Conservation (phyloP, 2,113 vertebrate species). For the Hypanus sabinus region DNA sequence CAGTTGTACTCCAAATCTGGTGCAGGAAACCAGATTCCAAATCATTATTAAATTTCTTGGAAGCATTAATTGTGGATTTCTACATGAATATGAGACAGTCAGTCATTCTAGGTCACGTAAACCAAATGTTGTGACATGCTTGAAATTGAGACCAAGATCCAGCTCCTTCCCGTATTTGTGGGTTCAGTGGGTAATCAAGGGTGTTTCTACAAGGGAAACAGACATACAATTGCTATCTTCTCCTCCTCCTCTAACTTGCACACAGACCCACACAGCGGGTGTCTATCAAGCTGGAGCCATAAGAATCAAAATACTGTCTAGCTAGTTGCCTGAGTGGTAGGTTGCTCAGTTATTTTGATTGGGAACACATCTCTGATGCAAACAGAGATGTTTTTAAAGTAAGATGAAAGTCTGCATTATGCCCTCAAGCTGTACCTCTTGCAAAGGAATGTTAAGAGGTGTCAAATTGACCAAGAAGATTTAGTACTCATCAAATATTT, state of each 20-base stretch:
- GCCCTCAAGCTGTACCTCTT: not conserved
- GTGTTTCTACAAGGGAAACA: not conserved
- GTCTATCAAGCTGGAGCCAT: not conserved
- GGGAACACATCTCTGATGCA: not conserved
- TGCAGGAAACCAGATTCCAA: not conserved
- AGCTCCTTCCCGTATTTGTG: too few species aligned
- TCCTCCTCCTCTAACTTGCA: not conserved
- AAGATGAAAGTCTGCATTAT: not conserved
- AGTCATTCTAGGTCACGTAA: too few species aligned
- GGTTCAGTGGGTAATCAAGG: too few species aligned
- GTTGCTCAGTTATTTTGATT: constrained; percentile 9
- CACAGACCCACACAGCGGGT: not conserved
- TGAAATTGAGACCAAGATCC: too few species aligned
- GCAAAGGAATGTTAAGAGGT: constrained; percentile 23
- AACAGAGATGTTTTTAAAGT: not conserved
- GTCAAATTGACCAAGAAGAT: not conserved
- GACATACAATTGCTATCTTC: not conserved
- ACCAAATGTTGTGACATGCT: too few species aligned
- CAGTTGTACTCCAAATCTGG: not conserved
- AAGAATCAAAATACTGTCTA: constrained; percentile 2
- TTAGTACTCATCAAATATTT: constrained; percentile 10
- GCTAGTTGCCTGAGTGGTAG: not conserved
- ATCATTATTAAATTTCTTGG: not conserved
- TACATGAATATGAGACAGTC: not conserved
- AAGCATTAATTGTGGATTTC: not conserved